Base-by-base conservation (phyloP, 2,888 invertebrate species). In the Tetragonula carbonaria region DNA sequence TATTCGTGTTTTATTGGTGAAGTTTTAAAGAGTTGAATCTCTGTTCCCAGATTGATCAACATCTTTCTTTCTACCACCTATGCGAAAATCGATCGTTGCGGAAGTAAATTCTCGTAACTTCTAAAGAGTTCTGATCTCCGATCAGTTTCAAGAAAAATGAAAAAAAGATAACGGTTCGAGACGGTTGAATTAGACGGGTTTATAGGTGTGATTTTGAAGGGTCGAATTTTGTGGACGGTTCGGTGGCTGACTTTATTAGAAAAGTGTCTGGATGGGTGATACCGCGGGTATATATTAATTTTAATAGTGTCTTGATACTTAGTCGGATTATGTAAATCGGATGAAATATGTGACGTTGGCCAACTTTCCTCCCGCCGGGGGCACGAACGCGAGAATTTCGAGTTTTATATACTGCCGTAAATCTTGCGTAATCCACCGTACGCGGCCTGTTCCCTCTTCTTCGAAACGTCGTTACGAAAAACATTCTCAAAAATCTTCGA, bases 281-380 rank as follows among this genome's bases (percentile, higher is more conserved):
- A n/a, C 45, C 5, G 16, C n/a, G 63, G 53, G 63, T 53, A 77
- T 71, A 71, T 77, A 77, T 71, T 63, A 70, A 77, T 70, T 71
- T 77, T 77, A 77, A 33, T 62, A 71, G 71, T 71, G 53, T 55
- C 72, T 21, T 55, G 63, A 71, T 77, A 63, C 51, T 77, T 62
- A 45, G 65, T 13, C 65, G 65, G 78, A 78, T 78, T 78, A 78
- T 78, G 78, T 65, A 72, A 78, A 78, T 78, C 63, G 65, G 53
- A 63, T 51, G 63, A 65, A 65, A 55, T 76, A 76, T 68, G 50
- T 50, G 57, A 21, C 28, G 33, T 78, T 72, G 50, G 72, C 65
- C 55, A 65, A 72, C 71, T 78, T 71, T 72, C 21, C 77, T 71
- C 65, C 53, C 21, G 63, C 53, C 23, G 71, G 3, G 63, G 71